Evolutionary conservation across 37 sponge, comb jelly and placozoan genomes (phyloP).

Genomic region (Trichoplax adhaerens): DNA sequence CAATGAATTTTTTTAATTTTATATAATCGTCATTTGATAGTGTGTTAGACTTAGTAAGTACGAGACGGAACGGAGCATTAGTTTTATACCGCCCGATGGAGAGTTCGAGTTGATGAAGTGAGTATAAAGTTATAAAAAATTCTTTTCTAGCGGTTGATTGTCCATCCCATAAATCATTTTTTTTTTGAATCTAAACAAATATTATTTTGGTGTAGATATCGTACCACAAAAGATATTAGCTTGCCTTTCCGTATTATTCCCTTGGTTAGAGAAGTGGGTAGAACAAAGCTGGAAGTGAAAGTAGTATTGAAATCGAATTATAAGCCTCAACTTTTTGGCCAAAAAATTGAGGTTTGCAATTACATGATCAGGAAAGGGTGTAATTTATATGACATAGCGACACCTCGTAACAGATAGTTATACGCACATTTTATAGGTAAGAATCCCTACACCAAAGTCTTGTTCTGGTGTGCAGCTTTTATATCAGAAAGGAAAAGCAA

Average conservation of each 20-base stretch:
- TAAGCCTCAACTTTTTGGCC: slow-evolving; percentile 43
- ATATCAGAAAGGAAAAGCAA: slow-evolving; percentile 53
- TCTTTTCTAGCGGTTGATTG: neutral
- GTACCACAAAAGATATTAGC: slow-evolving; percentile 86
- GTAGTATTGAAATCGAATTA: slow-evolving; percentile 75
- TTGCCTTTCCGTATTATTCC: slow-evolving; percentile 86
- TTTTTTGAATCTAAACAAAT: neutral
- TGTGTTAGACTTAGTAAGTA: slow-evolving; percentile 96
- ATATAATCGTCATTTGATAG: neutral
- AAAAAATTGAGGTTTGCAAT: slow-evolving; percentile 69
- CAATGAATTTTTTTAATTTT: no score
- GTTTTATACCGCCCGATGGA: slow-evolving; percentile 96
- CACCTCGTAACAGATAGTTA: neutral
- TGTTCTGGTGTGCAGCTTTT: slow-evolving; percentile 62
- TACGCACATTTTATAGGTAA: slow-evolving; percentile 20
- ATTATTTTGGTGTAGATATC: slow-evolving; percentile 37
- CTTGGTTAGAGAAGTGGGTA: slow-evolving; percentile 57
- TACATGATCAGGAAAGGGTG: neutral
- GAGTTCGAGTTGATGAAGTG: slow-evolving; percentile 94
- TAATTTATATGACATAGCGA: neutral
- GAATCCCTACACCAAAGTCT: slow-evolving; percentile 72
- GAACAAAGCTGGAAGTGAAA: slow-evolving; percentile 83
- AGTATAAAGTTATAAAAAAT: neutral
- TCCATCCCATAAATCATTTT: neutral
- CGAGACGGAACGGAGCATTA: slow-evolving; percentile 87